Percentiles rank a stretch among this genome's conserved stretches.
Evolutionary conservation across 2,113 vertebrate species (phyloP).

Genomic region (Mus spicilegus): DNA sequence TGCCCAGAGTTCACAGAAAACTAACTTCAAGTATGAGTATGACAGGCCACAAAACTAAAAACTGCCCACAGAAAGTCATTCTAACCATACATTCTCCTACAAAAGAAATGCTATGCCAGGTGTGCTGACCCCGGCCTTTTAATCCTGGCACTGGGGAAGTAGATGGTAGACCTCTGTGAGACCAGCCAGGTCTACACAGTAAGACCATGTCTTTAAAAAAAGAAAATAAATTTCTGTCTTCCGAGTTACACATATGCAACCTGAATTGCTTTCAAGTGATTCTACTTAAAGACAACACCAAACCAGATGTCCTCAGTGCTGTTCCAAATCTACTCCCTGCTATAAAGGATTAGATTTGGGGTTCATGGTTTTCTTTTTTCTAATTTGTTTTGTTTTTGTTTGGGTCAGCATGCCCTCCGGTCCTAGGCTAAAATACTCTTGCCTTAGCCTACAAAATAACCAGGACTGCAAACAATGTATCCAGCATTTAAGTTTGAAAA

Average conservation of each 20-base stretch:
- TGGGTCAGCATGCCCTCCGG: not conserved
- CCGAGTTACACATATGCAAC: slow-evolving; percentile 38
- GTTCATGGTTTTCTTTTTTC: not conserved
- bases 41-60: not conserved
- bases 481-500: slow-evolving; percentile 8
- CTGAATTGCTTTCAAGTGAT: not conserved
- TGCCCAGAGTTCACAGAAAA: not conserved
- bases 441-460: not conserved
- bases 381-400: not conserved
- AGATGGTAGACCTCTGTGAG: not conserved
- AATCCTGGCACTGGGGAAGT: not conserved
- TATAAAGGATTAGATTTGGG: not conserved
- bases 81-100: not conserved
- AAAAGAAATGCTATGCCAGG: not conserved
- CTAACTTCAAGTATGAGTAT: not conserved
- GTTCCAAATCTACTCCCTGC: slow-evolving; percentile 26
- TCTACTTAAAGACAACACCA: not conserved
- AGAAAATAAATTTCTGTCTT: not conserved
- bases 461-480: not conserved
- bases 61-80: slow-evolving; percentile 43
- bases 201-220: not conserved
- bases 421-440: not conserved
- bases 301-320: not conserved
- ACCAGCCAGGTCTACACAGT: not conserved
- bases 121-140: not conserved